Evolutionary conservation across 2,888 invertebrate genomes (phyloP).

Genomic region (Geotrupes spiniger): DNA sequence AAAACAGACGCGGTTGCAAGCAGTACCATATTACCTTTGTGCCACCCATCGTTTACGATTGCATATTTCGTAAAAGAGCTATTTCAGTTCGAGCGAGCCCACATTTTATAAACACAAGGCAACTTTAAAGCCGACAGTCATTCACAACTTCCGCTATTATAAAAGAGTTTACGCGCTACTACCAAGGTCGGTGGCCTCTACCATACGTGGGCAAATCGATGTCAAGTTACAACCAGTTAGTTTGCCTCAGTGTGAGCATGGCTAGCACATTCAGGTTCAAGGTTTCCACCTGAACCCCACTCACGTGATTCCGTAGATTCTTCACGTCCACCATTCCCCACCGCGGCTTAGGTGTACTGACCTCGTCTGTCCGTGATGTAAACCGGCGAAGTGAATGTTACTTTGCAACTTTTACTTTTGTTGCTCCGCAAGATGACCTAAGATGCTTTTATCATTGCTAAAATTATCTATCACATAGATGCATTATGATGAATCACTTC

Average conservation of each 20-base stretch:
- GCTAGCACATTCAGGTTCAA: slow-evolving; percentile 26
- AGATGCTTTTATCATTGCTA: slow-evolving; percentile 18
- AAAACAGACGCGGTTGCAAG: too few relatives aligned
- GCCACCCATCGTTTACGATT: too few relatives aligned
- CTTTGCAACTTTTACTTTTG: slow-evolving; percentile 21
- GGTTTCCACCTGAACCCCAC: slow-evolving; percentile 28
- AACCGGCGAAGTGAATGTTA: slow-evolving; percentile 2
- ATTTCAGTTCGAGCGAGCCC: too few relatives aligned
- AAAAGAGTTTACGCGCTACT: slow-evolving; percentile 9
- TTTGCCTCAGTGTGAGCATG: slow-evolving; percentile 17
- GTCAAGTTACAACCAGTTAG: slow-evolving; percentile 10
- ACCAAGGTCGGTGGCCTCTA: slow-evolving; percentile 18
- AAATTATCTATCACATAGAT: neutral
- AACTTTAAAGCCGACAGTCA: slow-evolving; percentile 7
- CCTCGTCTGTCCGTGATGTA: slow-evolving; percentile 16
- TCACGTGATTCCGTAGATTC: slow-evolving; percentile 21
- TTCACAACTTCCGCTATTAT: slow-evolving; percentile 15
- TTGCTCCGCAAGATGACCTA: slow-evolving; percentile 17
- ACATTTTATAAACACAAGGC: neutral
- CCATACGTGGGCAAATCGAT: slow-evolving; percentile 11
- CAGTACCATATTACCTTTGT: too few relatives aligned
- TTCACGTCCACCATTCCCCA: slow-evolving; percentile 6
- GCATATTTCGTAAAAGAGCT: too few relatives aligned
- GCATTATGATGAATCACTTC: too few relatives aligned
- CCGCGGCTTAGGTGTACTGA: slow-evolving; percentile 11